Evolutionary conservation across 2,113 vertebrate species (phyloP), one percentile per base, ranked within the genome.

Genomic region (Taxidea taxus): DNA sequence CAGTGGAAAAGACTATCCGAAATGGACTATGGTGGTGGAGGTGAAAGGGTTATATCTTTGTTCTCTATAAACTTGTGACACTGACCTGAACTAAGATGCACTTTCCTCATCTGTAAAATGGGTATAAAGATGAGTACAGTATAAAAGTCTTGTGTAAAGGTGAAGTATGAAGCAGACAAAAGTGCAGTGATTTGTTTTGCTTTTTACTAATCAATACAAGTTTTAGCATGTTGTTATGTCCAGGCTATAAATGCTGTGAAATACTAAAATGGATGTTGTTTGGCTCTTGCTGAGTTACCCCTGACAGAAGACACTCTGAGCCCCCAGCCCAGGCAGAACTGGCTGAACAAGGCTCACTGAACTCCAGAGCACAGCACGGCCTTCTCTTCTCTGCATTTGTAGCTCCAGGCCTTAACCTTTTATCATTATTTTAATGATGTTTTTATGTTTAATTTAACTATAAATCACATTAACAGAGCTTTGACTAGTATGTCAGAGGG

Each of bases 381-480:
- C 93, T 98, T 87, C 49, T 56, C 25, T 64, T 94, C 8, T 84
- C 96, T 96, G 68, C 0, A 0, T 88, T 70, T 72, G 47, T 97
- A 66, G 64, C 70, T 97, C 8, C 49, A 97, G 42, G 23, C 88
- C 95, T 98, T 90, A 98, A 95, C 64, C 66, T 97, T 97, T 97
- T 86, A 58, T 66, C 84, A 49, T 92, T 96, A 97, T 98, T 98
- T 98, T 98, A 98, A 98, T 97, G 89, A 98, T 98, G 85, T 97
- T 98, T 98, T 98, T 83, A 97, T 98, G 97, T 98, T 98, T 98
- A 98, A 98, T 98, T 98, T 98, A 97, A 98, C 96, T 93, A 92
- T 97, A 98, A 98, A 97, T 98, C 94, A 97, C 97, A 97, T 98
- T 98, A 98, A 93, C 75, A 60, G 95, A 97, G 95, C 98, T 99